These are phyloP conservation scores for Murina feae DNA, from an alignment of 2,113 vertebrate species.

Conservation along the genomic window DNA sequence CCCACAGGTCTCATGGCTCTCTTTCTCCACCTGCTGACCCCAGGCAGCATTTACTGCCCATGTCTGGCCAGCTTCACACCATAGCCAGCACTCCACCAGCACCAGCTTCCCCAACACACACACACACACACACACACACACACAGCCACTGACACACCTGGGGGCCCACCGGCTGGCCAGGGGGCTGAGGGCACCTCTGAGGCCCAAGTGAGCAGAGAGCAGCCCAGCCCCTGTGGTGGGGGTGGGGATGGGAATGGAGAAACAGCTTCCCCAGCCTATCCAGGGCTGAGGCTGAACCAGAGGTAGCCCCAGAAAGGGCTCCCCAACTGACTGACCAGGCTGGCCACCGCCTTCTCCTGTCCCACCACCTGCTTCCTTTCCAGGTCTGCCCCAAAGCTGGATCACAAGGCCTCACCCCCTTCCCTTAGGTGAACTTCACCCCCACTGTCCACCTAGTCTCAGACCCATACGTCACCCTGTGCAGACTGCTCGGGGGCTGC, in stretches of 20 bases:
- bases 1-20: not conserved
- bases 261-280: not conserved
- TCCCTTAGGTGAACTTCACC: not conserved
- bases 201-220: not conserved
- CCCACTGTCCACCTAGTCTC: not conserved
- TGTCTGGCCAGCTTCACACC: not conserved
- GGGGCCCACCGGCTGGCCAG: not conserved
- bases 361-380: not conserved
- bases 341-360: not conserved
- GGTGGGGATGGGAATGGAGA: no score
- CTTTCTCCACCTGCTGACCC: constrained; percentile 59
- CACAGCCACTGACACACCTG: not conserved
- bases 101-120: not conserved
- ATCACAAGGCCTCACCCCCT: not conserved
- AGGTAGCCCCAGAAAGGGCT: not conserved
- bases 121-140: not conserved
- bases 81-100: not conserved
- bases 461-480: constrained; percentile 3
- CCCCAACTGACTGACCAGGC: not conserved
- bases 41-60: accelerated
- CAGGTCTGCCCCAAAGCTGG: not conserved
- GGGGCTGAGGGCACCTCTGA: not conserved
- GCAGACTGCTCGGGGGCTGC: not conserved
- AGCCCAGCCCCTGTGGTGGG: not conserved
- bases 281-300: not conserved